Evolutionary conservation across 2,113 vertebrate species (phyloP).

Genomic region (human): DNA sequence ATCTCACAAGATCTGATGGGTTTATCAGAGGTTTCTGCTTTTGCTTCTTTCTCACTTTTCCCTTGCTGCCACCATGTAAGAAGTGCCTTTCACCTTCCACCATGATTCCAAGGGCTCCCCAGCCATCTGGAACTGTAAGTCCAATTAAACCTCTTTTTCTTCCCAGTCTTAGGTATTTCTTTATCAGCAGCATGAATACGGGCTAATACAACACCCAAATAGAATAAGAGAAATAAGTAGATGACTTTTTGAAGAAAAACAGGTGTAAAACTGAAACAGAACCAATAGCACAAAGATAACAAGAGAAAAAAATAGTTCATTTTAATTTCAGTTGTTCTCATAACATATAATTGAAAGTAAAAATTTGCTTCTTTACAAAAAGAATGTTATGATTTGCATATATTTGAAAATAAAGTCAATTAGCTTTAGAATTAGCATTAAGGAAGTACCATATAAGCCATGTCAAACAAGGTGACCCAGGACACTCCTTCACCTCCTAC

Average conservation of each 20-base stretch:
- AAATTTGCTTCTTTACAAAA: neutral
- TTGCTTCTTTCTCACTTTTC: too few species aligned
- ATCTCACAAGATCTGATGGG: too few species aligned
- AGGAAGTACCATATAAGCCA: neutral
- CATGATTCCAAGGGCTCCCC: too few species aligned
- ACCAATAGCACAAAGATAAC: neutral
- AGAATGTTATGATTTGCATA: neutral
- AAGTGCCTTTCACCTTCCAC: too few species aligned
- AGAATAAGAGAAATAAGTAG: neutral
- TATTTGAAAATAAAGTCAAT: conserved; percentile 6
- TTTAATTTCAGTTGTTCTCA: neutral
- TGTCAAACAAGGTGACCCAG: neutral
- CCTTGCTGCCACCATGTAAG: too few species aligned
- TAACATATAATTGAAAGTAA: conserved; percentile 2
- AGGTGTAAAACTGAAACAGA: conserved; percentile 3
- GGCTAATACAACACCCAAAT: neutral
- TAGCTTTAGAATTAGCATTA: neutral
- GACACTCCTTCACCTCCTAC: too few species aligned
- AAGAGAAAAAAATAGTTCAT: neutral
- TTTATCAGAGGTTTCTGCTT: too few species aligned
- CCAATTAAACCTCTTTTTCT: too few species aligned
- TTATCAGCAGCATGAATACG: too few species aligned
- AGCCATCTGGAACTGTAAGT: too few species aligned
- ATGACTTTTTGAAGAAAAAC: conserved; percentile 17
- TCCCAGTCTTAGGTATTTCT: too few species aligned